Conservation (phyloP, 2,888 invertebrate genomes). For the Furcula furcula region DNA sequence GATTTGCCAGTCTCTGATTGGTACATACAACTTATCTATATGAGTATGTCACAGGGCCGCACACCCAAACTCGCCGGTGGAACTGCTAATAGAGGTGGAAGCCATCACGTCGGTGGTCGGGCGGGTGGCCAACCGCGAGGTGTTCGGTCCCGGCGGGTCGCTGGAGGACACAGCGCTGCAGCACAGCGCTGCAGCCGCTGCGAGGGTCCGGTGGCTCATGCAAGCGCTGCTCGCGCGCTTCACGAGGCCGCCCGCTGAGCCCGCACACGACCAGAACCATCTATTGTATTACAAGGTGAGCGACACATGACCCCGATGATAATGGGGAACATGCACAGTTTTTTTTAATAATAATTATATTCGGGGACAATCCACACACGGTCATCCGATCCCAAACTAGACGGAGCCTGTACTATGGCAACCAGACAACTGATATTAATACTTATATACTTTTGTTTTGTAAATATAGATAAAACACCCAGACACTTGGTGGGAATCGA, state of each 20-base stretch:
- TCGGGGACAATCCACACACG: no score
- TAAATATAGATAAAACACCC: no score
- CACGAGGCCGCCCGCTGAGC: constrained; percentile 56
- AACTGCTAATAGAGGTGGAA: constrained; percentile 88
- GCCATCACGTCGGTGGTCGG: constrained; percentile 88
- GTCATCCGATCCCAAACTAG: no score
- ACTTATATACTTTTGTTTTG: no score
- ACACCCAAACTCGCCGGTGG: constrained; percentile 83
- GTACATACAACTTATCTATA: no score
- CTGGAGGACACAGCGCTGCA: constrained; percentile 59
- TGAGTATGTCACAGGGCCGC: constrained; percentile 56
- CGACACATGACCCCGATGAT: no score
- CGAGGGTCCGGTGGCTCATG: constrained; percentile 88
- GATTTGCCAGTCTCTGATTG: no score
- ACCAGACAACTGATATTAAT: no score
- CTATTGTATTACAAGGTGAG: constrained; percentile 59
- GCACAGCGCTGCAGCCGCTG: constrained; percentile 80
- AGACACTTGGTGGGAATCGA: no score
- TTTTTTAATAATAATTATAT: no score
- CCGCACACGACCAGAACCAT: constrained; percentile 22
- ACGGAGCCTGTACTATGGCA: no score
- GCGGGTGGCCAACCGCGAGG: constrained; percentile 83
- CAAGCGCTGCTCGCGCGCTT: constrained; percentile 88
- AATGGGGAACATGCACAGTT: no score
- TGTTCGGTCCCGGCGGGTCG: constrained; percentile 42